Conservation (phyloP, 2,113 vertebrate genomes). For the Pseudopodoces humilis region DNA sequence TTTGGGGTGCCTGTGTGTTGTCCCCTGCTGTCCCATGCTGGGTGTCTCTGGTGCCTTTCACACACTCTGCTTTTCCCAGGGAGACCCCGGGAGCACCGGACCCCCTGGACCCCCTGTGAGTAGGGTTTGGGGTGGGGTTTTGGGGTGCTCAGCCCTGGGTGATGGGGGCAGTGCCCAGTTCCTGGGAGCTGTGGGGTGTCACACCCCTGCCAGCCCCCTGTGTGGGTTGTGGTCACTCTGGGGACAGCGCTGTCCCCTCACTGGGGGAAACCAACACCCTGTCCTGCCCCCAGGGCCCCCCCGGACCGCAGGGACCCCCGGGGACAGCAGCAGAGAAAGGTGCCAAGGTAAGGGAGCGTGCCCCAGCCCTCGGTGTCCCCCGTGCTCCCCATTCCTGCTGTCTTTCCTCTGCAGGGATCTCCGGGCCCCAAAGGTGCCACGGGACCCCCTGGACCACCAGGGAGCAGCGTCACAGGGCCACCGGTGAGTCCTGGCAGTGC, state of each 20-base stretch:
- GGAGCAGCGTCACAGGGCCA: constrained; percentile 73
- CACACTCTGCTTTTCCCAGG: constrained; percentile 59
- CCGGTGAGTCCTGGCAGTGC: constrained; percentile 69
- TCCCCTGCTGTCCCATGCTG: fast-evolving
- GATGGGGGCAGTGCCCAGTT: fast-evolving
- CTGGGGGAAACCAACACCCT: fast-evolving
- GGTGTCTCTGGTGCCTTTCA: background rate
- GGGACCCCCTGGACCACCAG: constrained; percentile 80
- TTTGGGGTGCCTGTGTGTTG: fast-evolving
- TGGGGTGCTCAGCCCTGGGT: background rate
- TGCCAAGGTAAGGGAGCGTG: constrained; percentile 75
- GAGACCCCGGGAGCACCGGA: constrained; percentile 69
- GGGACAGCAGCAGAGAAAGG: constrained; percentile 72
- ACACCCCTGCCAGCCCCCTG: fast-evolving
- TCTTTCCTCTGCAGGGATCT: constrained; percentile 62
- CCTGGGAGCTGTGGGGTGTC: background rate
- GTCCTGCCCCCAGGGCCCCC: constrained; percentile 73
- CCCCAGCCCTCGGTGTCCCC: background rate
- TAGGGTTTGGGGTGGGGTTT: background rate
- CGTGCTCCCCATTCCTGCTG: background rate
- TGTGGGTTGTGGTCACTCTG: fast-evolving
- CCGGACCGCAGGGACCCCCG: constrained; percentile 77
- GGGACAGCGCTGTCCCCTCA: background rate
- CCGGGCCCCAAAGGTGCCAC: constrained; percentile 76
- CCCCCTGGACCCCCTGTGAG: constrained; percentile 67